Evolutionary conservation across 1,140 invertebrate species (phyloP).

Genomic region (Anastrepha ludens): DNA sequence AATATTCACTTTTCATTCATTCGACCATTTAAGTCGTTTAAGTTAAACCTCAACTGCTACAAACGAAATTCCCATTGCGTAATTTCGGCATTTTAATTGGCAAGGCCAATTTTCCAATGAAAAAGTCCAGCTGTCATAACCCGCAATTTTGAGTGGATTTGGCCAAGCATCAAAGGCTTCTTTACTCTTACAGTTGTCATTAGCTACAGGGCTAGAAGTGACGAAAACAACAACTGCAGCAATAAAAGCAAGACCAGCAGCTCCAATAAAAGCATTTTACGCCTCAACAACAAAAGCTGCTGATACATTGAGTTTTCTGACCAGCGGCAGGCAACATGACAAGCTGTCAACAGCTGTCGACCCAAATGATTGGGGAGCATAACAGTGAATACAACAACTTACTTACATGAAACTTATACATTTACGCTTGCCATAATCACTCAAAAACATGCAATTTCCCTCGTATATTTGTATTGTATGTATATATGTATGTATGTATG

Average conservation of each 20-base stretch:
- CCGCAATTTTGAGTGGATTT: not conserved
- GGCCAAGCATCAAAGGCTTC: not conserved
- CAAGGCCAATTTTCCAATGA: not conserved
- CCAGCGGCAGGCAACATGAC: too few relatives aligned
- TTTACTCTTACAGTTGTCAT: not conserved
- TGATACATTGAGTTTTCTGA: not conserved
- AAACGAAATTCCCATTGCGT: not conserved
- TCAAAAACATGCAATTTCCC: too few relatives aligned
- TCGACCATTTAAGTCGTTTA: not conserved
- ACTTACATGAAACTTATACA: too few relatives aligned
- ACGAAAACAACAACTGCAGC: not conserved
- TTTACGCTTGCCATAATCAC: too few relatives aligned
- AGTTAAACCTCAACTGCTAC: not conserved
- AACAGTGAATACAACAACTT: too few relatives aligned
- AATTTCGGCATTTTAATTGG: not conserved
- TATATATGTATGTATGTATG: too few relatives aligned
- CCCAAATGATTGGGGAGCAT: too few relatives aligned
- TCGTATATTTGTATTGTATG: too few relatives aligned
- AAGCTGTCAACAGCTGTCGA: too few relatives aligned
- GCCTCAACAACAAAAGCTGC: not conserved
- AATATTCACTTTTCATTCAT: not conserved
- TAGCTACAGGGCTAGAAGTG: not conserved
- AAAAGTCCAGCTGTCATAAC: not conserved
- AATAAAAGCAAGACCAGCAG: not conserved
- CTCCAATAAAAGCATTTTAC: not conserved